These are phyloP conservation scores for Carassius carassius DNA, from an alignment of 2,113 vertebrate species.

Conservation along the genomic window DNA sequence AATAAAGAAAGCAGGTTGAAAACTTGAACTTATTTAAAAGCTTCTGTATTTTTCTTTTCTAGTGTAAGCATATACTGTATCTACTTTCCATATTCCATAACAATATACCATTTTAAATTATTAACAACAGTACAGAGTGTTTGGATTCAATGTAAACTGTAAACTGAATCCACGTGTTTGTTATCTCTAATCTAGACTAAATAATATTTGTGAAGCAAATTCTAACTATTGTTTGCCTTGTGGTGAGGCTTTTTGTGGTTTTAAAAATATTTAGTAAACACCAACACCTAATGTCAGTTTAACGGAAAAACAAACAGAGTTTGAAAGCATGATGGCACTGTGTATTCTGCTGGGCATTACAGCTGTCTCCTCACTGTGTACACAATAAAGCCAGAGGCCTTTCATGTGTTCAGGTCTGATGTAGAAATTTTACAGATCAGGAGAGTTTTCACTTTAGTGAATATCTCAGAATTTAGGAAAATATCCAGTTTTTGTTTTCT, in stretches of 20 bases:
- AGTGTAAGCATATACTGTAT: background rate
- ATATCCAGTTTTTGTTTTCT: background rate
- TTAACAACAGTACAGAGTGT: background rate
- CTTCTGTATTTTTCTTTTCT: background rate
- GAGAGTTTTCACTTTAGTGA: background rate
- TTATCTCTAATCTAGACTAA: background rate
- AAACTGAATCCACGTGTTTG: background rate
- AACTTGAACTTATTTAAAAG: background rate
- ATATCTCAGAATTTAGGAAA: background rate
- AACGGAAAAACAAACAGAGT: conserved; percentile 25
- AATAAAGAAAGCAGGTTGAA: background rate
- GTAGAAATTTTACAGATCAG: background rate
- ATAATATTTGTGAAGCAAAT: background rate
- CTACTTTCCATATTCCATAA: background rate
- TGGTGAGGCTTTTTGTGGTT: background rate
- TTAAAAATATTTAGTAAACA: background rate
- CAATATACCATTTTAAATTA: background rate
- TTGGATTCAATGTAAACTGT: background rate
- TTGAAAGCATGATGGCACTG: conserved; percentile 7
- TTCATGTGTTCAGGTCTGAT: background rate
- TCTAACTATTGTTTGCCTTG: background rate
- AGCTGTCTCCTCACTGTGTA: background rate
- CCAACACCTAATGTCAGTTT: background rate
- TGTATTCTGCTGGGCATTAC: background rate
- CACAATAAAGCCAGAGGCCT: background rate